Conservation (phyloP, 2,113 vertebrate genomes). For the Eclectus roratus region DNA sequence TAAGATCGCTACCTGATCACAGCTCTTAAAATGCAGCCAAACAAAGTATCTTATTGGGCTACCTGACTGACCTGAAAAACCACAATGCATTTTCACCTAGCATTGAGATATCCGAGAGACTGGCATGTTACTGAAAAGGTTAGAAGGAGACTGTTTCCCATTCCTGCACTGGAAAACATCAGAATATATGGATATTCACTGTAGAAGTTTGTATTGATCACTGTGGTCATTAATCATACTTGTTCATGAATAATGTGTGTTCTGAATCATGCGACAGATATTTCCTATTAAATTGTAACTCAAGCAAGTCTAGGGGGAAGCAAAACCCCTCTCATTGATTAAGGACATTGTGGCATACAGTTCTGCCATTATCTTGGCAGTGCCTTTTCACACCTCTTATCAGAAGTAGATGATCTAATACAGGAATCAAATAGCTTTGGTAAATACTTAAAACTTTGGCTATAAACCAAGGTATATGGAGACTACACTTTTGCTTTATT, state of each 20-base stretch:
- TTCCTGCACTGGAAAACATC: neutral
- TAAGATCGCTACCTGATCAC: neutral
- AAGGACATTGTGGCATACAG: neutral
- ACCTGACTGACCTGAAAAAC: neutral
- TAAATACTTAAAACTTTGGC: neutral
- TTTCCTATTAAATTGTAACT: neutral
- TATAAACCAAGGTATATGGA: neutral
- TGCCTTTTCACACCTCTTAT: neutral
- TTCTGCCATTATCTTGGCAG: neutral
- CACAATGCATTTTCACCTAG: neutral
- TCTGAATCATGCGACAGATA: neutral
- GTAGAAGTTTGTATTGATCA: neutral
- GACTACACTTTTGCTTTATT: neutral
- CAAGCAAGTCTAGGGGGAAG: neutral
- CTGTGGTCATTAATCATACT: neutral
- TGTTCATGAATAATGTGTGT: neutral
- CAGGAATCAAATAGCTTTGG: neutral
- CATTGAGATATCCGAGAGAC: neutral
- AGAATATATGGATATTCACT: neutral
- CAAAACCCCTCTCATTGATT: neutral
- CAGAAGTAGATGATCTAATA: neutral
- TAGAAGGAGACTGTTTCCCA: neutral
- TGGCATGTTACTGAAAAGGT: neutral
- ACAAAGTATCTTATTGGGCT: neutral
- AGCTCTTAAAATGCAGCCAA: neutral